phyloP scores from a whole-genome alignment of 2,113 vertebrate genomes.

The Ochotona princeps region DNA sequence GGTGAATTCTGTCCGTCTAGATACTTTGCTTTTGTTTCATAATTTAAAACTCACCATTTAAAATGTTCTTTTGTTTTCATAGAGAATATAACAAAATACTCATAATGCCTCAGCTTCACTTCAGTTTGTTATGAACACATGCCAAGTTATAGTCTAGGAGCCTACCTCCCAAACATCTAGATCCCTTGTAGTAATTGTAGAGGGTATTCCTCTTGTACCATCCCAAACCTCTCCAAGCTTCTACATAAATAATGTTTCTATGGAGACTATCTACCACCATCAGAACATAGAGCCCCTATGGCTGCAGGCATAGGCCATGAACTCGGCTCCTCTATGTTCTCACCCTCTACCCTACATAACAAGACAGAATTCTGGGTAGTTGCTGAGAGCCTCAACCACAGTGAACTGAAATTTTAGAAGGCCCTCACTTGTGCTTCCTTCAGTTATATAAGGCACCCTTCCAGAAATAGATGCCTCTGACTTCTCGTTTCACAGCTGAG shows the following conservation, averaged over 20 bases:
- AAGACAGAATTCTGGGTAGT: conserved; percentile 23
- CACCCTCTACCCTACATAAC: background rate
- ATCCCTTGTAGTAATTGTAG: background rate
- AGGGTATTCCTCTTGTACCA: background rate
- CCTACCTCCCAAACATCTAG: background rate
- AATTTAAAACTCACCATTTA: conserved; percentile 75
- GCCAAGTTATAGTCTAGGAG: background rate
- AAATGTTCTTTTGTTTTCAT: conserved; percentile 63
- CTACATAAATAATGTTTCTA: background rate
- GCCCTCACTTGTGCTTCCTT: conserved; percentile 22
- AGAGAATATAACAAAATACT: conserved; percentile 57
- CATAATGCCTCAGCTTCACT: conserved; percentile 51
- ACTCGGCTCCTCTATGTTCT: background rate
- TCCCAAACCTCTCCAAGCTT: conserved; percentile 36
- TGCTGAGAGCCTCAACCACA: background rate
- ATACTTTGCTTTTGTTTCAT: conserved; percentile 79
- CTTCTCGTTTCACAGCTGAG: conserved; percentile 65
- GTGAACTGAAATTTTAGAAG: background rate
- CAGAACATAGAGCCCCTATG: background rate
- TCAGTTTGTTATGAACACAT: conserved; percentile 55
- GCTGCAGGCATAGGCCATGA: background rate
- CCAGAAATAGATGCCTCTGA: conserved; percentile 13
- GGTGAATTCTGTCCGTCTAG: conserved; percentile 70
- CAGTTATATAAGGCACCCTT: background rate
- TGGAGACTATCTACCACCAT: background rate